Base-by-base conservation (phyloP, 2,888 invertebrate species). In the Chorisops tibialis region DNA sequence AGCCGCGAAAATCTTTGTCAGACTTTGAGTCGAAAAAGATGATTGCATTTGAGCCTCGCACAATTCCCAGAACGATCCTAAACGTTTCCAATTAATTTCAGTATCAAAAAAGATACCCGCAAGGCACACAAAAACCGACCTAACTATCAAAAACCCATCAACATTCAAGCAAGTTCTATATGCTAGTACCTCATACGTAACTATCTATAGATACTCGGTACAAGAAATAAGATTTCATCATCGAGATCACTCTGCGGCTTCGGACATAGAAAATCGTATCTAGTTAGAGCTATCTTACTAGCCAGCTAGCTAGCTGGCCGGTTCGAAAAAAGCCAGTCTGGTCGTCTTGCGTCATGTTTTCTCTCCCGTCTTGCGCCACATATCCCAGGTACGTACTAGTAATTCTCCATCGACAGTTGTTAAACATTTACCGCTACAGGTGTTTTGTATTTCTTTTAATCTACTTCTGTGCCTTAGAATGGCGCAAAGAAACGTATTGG, bases 371-470 rank as follows among this genome's bases (percentile, higher is more conserved):
- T 54, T 41, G 54, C 41, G 54, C 41, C 54, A 54, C 7, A 14
- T n/a, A 22, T n/a, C 9, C 4, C 5, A 38, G 9, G 51, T 19
- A 5, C 37, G 16, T 50, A 18, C 16, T 19, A 43, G 45, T 21
- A 35, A 18, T 45, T 30, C 43, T 56, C 43, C 45, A 45, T 24
- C 24, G 9, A 30, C 43, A 56, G 56, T 56, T 56, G 56, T 56
- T 56, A 56, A 54, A 54, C 56, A 56, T 56, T 56, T 56, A 56
- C 56, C 56, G 56, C 56, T 56, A 56, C 56, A 56, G 56, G 56
- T 56, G 56, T 56, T 56, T 56, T 16, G 43, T 16, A 56, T 56
- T 12, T 37, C 30, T 45, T 56, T 56, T 43, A 30, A 56, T 14
- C 43, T 35, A n/a, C 24, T 16, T 14, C 30, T 45, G 56, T 45